Evolutionary conservation across 2,113 vertebrate genomes (phyloP).

Genomic region (Macrotus californicus): DNA sequence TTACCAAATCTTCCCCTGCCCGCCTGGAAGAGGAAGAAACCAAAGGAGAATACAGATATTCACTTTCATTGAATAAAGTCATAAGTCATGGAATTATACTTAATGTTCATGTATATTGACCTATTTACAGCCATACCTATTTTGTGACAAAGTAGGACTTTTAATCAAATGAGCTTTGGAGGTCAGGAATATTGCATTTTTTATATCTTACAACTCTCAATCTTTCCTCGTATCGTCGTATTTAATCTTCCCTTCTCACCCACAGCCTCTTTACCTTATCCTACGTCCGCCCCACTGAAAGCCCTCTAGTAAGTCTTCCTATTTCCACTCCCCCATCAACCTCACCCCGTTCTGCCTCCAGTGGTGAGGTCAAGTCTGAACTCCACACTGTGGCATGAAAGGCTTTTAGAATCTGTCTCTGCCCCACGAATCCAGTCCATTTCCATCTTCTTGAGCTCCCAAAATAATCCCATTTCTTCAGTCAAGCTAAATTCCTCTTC

Average conservation of each 20-base stretch:
- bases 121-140: background rate
- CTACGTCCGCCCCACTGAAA: background rate
- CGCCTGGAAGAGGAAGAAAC: background rate
- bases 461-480: background rate
- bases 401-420: background rate
- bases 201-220: background rate
- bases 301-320: background rate
- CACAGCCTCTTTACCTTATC: background rate
- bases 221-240: background rate
- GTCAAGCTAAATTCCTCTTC: background rate
- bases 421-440: background rate
- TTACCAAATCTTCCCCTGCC: background rate
- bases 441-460: background rate
- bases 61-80: background rate
- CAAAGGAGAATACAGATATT: background rate
- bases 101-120: background rate
- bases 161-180: background rate
- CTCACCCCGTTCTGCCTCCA: background rate
- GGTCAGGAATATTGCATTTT: background rate
- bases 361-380: background rate
- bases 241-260: background rate
- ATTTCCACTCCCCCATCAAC: background rate
- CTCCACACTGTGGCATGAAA: background rate
- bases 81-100: background rate
- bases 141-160: background rate